phyloP scores from a whole-genome alignment of 2,888 invertebrate species.

The Lycophotia porphyrea region DNA sequence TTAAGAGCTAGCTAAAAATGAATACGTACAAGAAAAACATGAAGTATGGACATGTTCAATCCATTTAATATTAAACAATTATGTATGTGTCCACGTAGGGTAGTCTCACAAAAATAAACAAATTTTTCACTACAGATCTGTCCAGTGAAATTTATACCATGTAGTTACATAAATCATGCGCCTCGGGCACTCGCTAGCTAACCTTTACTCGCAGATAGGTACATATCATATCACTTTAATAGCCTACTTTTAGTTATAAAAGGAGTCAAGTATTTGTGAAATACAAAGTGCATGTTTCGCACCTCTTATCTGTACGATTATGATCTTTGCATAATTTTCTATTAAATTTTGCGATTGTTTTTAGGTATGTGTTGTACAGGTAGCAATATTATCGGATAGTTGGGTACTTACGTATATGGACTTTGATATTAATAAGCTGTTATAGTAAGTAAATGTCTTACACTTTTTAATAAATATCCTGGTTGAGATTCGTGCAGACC shows the following conservation, averaged over 20 bases:
- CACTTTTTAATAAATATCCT: no score
- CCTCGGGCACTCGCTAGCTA: slow-evolving; percentile 52
- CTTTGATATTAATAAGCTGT: no score
- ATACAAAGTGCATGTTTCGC: neutral
- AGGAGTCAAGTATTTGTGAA: slow-evolving; percentile 1
- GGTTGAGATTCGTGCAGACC: no score
- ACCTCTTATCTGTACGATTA: neutral
- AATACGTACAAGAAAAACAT: neutral
- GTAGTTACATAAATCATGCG: slow-evolving; percentile 58
- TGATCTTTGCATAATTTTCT: neutral
- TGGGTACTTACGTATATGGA: no score
- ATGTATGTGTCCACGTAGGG: slow-evolving; percentile 35
- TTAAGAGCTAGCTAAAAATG: neutral
- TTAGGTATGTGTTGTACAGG: neutral
- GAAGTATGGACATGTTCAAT: neutral
- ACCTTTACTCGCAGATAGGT: slow-evolving; percentile 40
- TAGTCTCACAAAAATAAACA: slow-evolving; percentile 56
- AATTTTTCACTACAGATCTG: slow-evolving; percentile 62
- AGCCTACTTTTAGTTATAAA: slow-evolving; percentile 23
- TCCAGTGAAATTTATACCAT: slow-evolving; percentile 55
- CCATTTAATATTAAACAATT: slow-evolving; percentile 49
- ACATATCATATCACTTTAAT: slow-evolving; percentile 46
- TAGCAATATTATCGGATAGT: no score
- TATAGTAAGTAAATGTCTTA: no score
- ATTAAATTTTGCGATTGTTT: no score